Evolutionary conservation across 2,888 invertebrate species (phyloP), one percentile per base, ranked within the genome.

Genomic region (Hirtodrosophila histrioides): DNA sequence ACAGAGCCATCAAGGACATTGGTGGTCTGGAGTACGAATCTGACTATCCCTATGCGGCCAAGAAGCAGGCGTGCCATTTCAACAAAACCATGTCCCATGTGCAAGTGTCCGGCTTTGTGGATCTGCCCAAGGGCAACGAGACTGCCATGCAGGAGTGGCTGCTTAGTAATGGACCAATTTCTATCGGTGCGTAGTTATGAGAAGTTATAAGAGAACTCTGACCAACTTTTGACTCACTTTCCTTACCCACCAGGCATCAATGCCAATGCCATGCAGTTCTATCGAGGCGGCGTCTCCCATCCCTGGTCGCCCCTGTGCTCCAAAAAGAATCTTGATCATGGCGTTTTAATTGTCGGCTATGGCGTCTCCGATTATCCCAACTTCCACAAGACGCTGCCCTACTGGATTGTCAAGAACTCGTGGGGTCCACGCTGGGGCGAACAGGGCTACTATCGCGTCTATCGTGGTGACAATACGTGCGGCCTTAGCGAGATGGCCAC

Each of bases 221-320:
- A 10, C 12, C 23, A 9, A 2, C 17, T 17, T 17, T 27, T 35
- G 24, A 35, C 8, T 6, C 17, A 1, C 6, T 4, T 1, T 9
- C 2, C n/a, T 23, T 2, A 4, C 4, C 11, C 9, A 24, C 2
- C 36, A 81, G 81, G 94, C 70, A 96, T 99, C 81, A 99, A 99
- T 91, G 98, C 98, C 0, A 97, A 97, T 91, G 98, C 97, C 0
- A 98, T 99, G 98, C 95, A 98, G 93, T 98, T 98, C 91, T 99
- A 99, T 91, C 93, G 97, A 87, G 98, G 98, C 3, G 99, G 99
- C 7, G 94, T 99, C 10, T 97, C 98, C 0, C 98, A 99, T 92
- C 98, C 98, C 0, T 96, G 94, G 94, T 95, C 95, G 88, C 93
- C 95, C 84, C 93, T 98, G 10, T 98, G 97, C 91, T 94, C 93